Evolutionary conservation across 2,797 vertebrate species (phyloP).

Genomic region (Craterocephalus amniculus): DNA sequence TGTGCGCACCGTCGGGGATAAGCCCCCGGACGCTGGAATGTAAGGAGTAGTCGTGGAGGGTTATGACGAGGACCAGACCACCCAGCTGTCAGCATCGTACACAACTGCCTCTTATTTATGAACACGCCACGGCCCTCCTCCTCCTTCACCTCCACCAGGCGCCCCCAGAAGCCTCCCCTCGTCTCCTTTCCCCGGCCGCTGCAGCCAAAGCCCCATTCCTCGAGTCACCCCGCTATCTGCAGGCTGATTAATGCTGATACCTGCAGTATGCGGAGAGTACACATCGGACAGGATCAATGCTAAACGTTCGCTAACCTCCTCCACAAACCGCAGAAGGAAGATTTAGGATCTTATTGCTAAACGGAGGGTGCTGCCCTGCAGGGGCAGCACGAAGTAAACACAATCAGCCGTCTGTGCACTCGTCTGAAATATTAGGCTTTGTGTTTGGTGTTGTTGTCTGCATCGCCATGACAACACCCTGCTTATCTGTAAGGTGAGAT

Average conservation of each 20-base stretch:
- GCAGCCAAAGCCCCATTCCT: constrained; percentile 59
- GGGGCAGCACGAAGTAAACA: constrained; percentile 46
- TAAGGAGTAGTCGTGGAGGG: constrained; percentile 82
- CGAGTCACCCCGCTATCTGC: constrained; percentile 40
- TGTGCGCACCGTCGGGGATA: constrained; percentile 81
- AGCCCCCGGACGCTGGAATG: constrained; percentile 83
- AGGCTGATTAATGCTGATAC: constrained; percentile 55
- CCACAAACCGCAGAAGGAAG: constrained; percentile 31
- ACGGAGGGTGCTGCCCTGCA: not conserved
- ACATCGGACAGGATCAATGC: constrained; percentile 41
- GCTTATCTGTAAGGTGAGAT: constrained; percentile 45
- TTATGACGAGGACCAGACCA: constrained; percentile 86
- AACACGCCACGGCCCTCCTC: constrained; percentile 69
- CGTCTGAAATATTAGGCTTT: constrained; percentile 24
- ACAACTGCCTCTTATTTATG: constrained; percentile 85
- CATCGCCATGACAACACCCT: constrained; percentile 69
- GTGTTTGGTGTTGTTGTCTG: constrained; percentile 57
- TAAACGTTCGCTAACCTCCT: constrained; percentile 29
- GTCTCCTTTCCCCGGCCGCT: constrained; percentile 21
- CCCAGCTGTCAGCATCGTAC: constrained; percentile 85
- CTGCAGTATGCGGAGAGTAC: constrained; percentile 43
- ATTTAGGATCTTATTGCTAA: constrained; percentile 25
- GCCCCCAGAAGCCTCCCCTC: constrained; percentile 14
- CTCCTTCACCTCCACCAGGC: constrained; percentile 10
- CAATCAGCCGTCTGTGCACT: not conserved